Conservation (phyloP, 2,113 vertebrate genomes). For the Gymnarchus niloticus region DNA sequence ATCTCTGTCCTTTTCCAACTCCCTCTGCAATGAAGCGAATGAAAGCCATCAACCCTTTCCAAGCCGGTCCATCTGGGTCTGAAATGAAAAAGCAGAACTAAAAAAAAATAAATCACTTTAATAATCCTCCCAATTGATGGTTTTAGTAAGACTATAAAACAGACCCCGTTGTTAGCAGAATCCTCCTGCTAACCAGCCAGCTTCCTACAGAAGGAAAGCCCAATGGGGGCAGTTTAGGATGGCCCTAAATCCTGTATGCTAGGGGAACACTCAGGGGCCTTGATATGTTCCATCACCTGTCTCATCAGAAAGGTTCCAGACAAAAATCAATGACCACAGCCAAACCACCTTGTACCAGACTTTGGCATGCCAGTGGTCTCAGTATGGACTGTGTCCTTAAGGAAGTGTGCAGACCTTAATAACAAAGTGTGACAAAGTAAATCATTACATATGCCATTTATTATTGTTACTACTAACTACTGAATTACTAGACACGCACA, state of each 20-base stretch:
- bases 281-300: neutral
- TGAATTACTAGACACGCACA: neutral
- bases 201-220: neutral
- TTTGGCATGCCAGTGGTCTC: neutral
- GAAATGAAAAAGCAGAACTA: neutral
- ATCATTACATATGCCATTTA: neutral
- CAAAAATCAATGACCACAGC: neutral
- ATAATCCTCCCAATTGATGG: neutral
- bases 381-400: neutral
- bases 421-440: neutral
- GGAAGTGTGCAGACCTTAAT: neutral
- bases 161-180: neutral
- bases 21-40: conserved; percentile 5
- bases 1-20: neutral
- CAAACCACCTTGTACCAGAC: neutral
- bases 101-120: conserved; percentile 7
- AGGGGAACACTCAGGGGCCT: neutral
- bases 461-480: neutral
- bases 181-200: neutral
- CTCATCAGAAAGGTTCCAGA: neutral
- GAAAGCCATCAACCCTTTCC: neutral
- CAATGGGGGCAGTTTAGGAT: no score
- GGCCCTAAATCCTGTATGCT: neutral
- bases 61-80: neutral
- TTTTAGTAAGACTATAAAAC: neutral